Evolutionary conservation across 2,797 vertebrate species (phyloP).

Genomic region (Pantherophis alleghaniensis): DNA sequence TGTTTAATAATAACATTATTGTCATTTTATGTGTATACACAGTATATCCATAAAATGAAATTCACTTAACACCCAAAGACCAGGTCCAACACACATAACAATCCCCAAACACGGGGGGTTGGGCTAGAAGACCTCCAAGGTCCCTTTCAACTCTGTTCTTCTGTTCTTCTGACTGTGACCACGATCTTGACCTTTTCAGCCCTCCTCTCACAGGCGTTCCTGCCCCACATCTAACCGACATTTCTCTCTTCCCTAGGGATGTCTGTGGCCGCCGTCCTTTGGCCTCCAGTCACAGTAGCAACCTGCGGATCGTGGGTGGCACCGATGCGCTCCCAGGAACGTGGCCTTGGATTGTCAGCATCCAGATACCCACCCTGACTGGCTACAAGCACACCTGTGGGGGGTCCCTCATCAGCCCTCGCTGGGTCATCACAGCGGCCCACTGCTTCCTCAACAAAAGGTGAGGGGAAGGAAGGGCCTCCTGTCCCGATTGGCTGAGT

Average conservation of each 20-base stretch:
- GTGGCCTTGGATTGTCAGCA: slow-evolving; percentile 70
- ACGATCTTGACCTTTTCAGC: neutral
- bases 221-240: neutral
- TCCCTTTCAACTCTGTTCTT: no score
- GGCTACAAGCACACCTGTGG: slow-evolving; percentile 48
- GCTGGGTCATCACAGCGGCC: slow-evolving; percentile 58
- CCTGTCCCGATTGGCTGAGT: neutral
- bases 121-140: no score
- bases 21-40: no score
- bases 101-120: no score
- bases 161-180: no score
- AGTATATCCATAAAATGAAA: no score
- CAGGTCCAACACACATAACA: no score
- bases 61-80: no score
- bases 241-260: slow-evolving; percentile 23
- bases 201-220: neutral
- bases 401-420: slow-evolving; percentile 50
- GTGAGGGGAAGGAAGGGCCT: neutral
- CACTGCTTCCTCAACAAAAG: slow-evolving; percentile 39
- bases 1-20: no score
- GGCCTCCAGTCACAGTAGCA: fast-evolving
- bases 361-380: slow-evolving; percentile 48
- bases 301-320: slow-evolving; percentile 46
- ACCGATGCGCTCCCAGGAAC: slow-evolving; percentile 2
- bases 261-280: slow-evolving; percentile 44